These are phyloP conservation scores for Zaprionus ornatus DNA, from an alignment of 1,140 invertebrate genomes.

Conservation along the genomic window DNA sequence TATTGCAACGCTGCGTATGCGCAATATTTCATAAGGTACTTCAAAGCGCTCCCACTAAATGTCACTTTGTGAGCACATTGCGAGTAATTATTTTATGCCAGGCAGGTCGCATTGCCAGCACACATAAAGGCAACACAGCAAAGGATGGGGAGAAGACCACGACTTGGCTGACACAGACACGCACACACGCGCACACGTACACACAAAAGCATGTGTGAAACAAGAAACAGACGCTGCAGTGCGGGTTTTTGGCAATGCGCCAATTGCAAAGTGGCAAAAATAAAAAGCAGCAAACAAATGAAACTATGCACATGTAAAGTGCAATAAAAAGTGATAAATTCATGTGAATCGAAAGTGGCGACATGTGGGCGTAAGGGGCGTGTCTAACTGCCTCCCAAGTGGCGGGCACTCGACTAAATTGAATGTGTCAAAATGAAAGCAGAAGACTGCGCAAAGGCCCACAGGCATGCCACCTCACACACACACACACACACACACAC, in stretches of 20 bases:
- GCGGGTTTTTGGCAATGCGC: constrained; percentile 25
- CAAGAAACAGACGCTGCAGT: constrained; percentile 37
- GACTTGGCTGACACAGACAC: constrained; percentile 6
- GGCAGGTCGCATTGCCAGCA: constrained; percentile 1
- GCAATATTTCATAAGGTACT: constrained; percentile 43
- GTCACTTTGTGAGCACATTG: constrained; percentile 32
- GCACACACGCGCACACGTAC: background rate
- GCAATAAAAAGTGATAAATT: constrained; percentile 59
- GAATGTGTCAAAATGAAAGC: constrained; percentile 63
- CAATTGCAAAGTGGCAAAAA: constrained; percentile 19
- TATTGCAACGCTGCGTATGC: constrained; percentile 23
- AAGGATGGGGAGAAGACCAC: background rate
- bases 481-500: background rate
- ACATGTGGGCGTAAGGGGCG: constrained; percentile 48
- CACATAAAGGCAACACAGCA: constrained; percentile 16
- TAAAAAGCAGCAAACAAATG: background rate
- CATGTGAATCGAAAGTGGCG: constrained; percentile 47
- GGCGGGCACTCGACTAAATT: constrained; percentile 58
- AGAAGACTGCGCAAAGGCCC: constrained; percentile 22
- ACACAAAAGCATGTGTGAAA: background rate
- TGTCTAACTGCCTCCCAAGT: background rate
- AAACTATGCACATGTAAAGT: constrained; percentile 31
- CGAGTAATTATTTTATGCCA: constrained; percentile 41
- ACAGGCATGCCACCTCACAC: background rate
- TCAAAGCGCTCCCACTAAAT: constrained; percentile 36